Evolutionary conservation across 1,140 invertebrate genomes (phyloP).

Genomic region (Drosophila gunungcola): DNA sequence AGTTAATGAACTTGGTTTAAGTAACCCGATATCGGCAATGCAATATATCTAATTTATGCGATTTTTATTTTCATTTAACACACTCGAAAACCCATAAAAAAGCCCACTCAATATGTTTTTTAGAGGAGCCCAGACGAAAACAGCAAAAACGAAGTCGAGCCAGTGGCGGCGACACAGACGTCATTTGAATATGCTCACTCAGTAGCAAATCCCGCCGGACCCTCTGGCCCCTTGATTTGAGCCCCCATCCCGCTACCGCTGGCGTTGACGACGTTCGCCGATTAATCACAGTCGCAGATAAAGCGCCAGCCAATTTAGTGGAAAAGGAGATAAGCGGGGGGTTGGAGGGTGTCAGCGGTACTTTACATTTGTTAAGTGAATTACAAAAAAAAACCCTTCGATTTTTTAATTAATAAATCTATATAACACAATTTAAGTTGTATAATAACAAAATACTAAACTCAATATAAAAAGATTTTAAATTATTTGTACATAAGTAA

Average conservation of each 20-base stretch:
- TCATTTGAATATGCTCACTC: slow-evolving; percentile 68
- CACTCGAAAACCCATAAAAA: slow-evolving; percentile 69
- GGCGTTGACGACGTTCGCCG: slow-evolving; percentile 62
- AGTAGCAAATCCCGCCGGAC: slow-evolving; percentile 58
- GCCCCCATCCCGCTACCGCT: slow-evolving; percentile 18
- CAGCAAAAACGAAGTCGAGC: slow-evolving; percentile 17
- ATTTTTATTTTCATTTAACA: slow-evolving; percentile 76
- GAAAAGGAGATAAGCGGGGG: slow-evolving; percentile 5
- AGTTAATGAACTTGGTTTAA: slow-evolving; percentile 77
- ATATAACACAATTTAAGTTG: too few species aligned
- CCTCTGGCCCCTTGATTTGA: slow-evolving; percentile 1
- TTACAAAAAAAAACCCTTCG: too few species aligned
- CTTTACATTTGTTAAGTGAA: too few species aligned
- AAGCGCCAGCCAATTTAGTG: slow-evolving; percentile 57
- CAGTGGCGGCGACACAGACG: slow-evolving; percentile 28
- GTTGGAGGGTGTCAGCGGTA: background rate
- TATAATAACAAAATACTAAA: too few species aligned
- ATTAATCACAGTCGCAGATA: slow-evolving; percentile 81
- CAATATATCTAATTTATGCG: slow-evolving; percentile 82
- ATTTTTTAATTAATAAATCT: too few species aligned
- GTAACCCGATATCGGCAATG: slow-evolving; percentile 78
- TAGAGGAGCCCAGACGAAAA: slow-evolving; percentile 45
- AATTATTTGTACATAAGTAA: too few species aligned
- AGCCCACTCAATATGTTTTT: slow-evolving; percentile 69
- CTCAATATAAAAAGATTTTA: too few species aligned